Base-by-base conservation (phyloP, 2,797 vertebrate genomes). In the Vipera latastei region DNA sequence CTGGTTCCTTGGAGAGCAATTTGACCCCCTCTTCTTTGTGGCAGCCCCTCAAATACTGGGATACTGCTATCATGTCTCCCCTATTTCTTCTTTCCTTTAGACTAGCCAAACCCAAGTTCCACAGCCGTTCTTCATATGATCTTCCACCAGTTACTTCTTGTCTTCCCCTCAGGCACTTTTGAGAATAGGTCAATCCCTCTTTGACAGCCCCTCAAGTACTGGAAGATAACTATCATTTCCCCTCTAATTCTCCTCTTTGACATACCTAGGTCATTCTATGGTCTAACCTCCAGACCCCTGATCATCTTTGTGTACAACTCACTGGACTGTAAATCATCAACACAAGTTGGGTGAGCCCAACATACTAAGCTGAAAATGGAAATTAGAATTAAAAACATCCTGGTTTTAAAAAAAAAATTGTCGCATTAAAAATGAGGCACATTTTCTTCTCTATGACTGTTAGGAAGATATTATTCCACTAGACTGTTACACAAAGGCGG, bases 401-500 rank as follows among this genome's bases (percentile, higher is more conserved):
- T 18, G n/a, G n/a, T 73, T 18, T 7, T 78, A 18, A 2, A 88
- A 20, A 57, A 61, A 88, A 28, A 59, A 6, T 25, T 60, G 88
- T 22, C 85, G 44, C 44, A 5, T 78, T 91, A 61, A 56, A 88
- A 87, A 91, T 16, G 28, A 44, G 83, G 93, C 44, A 90, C 38
- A 38, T 93, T 93, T 96, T 95, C 28, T 93, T 93, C 22, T 38
- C 38, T 8, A 89, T 93, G 95, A 95, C 94, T 93, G 91, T 93
- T 92, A 18, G 86, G 28, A 83, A 88, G 56, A 92, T 93, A 95
- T 94, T 91, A 95, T 93, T 95, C 90, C 88, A 88, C 91, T 3
- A 1, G 94, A 89, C 85, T 91, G 90, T 56, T 91, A 88, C 51
- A 90, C 51, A 92, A 94, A 94, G 56, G 92, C 93, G 94, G 95